Evolutionary conservation across 1,140 invertebrate species (phyloP).

Genomic region (Solenopsis fugax): DNA sequence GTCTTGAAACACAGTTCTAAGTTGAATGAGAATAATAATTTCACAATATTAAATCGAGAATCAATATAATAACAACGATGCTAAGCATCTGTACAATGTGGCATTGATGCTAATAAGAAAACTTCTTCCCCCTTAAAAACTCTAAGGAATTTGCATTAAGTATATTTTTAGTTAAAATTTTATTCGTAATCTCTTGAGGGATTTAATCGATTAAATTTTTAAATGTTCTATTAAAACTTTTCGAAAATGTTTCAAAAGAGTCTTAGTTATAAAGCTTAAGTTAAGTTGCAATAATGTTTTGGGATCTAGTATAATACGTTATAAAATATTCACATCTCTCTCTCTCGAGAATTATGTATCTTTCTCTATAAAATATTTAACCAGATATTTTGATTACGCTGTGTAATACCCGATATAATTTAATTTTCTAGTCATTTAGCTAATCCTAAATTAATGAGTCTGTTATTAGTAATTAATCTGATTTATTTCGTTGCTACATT

Average conservation of each 20-base stretch:
- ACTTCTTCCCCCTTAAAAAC: too few relatives aligned
- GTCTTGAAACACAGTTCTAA: too few relatives aligned
- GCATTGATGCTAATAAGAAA: too few relatives aligned
- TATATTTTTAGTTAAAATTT: constrained; percentile 1
- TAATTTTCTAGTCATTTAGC: not conserved
- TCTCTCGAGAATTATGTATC: not conserved
- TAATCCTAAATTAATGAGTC: not conserved
- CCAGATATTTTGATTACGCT: not conserved
- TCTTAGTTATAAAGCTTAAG: not conserved
- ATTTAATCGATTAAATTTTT: constrained; percentile 8
- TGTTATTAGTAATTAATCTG: constrained; percentile 24
- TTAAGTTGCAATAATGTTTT: not conserved
- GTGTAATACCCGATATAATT: not conserved
- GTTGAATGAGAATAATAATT: too few relatives aligned
- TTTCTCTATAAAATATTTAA: not conserved
- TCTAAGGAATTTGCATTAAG: not conserved
- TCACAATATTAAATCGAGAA: too few relatives aligned
- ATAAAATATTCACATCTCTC: not conserved
- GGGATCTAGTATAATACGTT: not conserved
- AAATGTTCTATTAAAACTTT: constrained; percentile 2
- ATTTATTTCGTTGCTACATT: constrained; percentile 3
- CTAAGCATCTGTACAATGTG: too few relatives aligned
- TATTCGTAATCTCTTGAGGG: not conserved
- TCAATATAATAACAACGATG: too few relatives aligned
- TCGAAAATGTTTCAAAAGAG: not conserved